Evolutionary conservation across 2,113 vertebrate species (phyloP), one percentile per base, ranked within the genome.

Genomic region (Leptobrachium leishanense): DNA sequence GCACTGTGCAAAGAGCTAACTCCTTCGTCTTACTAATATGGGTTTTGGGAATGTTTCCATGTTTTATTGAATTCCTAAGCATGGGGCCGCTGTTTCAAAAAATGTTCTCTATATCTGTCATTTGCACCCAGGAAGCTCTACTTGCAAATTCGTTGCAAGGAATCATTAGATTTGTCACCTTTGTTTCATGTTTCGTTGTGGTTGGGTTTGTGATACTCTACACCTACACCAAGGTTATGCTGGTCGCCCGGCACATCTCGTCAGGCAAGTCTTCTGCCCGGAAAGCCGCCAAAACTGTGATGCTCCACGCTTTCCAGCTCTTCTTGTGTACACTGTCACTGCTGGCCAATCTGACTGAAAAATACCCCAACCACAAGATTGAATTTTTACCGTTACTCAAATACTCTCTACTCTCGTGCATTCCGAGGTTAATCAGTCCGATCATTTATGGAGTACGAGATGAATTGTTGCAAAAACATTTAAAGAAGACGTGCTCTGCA

Each of bases 361-460:
- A n/a, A 20, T 70, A 50, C 6, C 15, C 44, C 6, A 70, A 46
- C 6, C 4, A 43, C 9, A 11, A 43, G 3, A n/a, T 43, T 6
- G 12, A 9, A 2, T 70, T 31, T 70, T 2, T 54, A 15, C 54
- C 43, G 3, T 63, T 39, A 9, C 6, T 54, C 74, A 67, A 62
- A 7, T 67, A 41, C 11, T 31, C 72, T 2, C 2, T 65, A 0
- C 54, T 79, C 9, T 42, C 70, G 31, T 72, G 68, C 39, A 12
- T 79, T 0, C 76, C 76, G 2, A 72, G 76, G 31, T 65, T 72
- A 6, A 31, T 79, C 43, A 79, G 76, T 65, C 68, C 76, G 20
- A n/a, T 79, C 5, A 72, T 79, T 11, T 79, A 79, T 54, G 76
- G 76, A 5, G 5, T 72, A 6, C 50, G 76, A 13, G 76, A 79